Conservation (phyloP, 2,888 invertebrate species). For the Drosophila mimetica region DNA sequence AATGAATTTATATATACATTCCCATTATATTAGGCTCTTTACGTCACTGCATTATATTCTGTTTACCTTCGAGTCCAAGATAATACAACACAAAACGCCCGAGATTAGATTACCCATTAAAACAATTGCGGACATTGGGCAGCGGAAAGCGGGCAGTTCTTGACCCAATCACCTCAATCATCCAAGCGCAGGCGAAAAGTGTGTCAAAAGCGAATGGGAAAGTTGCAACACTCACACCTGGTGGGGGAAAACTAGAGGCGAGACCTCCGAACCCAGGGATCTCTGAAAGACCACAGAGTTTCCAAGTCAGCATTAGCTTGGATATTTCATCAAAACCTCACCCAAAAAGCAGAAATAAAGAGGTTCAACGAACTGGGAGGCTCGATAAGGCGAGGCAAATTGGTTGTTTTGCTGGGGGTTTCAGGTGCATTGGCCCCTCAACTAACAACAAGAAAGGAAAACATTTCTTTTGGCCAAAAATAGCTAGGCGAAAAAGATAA, state of each 20-base stretch:
- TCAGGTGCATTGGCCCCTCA: conserved; percentile 37
- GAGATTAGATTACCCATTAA: conserved; percentile 36
- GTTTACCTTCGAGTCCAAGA: conserved; percentile 27
- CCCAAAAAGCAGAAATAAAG: conserved; percentile 6
- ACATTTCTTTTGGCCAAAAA: conserved; percentile 44
- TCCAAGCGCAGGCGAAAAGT: conserved; percentile 28
- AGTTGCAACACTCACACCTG: conserved; percentile 21
- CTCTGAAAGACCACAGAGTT: background rate
- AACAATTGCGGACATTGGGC: conserved; percentile 19
- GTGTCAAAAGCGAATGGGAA: conserved; percentile 37
- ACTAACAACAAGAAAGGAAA: conserved; percentile 38
- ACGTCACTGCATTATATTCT: conserved; percentile 22
- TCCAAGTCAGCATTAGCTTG: background rate
- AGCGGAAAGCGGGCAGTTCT: conserved; percentile 35
- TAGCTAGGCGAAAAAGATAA: conserved; percentile 15
- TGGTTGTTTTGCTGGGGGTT: conserved; percentile 8
- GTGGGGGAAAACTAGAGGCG: conserved; percentile 2
- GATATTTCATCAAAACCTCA: conserved; percentile 16
- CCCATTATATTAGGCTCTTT: conserved; percentile 8
- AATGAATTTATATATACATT: background rate
- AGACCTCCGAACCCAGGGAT: conserved; percentile 16
- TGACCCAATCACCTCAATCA: conserved; percentile 52
- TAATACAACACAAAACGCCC: conserved; percentile 8
- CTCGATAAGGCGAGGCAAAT: conserved; percentile 27
- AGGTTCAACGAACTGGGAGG: conserved; percentile 27